Percentiles rank a stretch among this genome's conserved stretches.
Evolutionary conservation across 92 coral and sea anemone genomes (phyloP).

Genomic region (Bergia puertoricense): DNA sequence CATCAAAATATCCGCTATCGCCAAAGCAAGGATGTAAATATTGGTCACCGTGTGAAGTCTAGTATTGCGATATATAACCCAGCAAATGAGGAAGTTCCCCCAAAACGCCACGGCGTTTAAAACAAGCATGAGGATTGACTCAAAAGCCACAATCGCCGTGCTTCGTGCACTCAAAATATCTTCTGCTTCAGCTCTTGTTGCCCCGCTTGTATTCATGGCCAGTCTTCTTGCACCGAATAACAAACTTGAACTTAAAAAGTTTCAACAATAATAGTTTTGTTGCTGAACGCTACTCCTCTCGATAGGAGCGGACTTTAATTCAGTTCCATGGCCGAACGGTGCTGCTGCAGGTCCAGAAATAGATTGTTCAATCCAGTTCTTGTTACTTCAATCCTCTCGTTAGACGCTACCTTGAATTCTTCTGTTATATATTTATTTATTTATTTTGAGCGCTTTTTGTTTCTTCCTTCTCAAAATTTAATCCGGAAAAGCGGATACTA

Average conservation of each 20-base stretch:
- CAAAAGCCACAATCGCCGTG: not conserved
- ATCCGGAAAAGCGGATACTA: not conserved
- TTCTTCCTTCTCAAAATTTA: not conserved
- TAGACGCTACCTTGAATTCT: not conserved
- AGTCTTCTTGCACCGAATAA: not conserved
- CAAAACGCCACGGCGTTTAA: not conserved
- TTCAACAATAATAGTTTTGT: not conserved
- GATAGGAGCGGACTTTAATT: not conserved
- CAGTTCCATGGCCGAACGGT: too few species aligned
- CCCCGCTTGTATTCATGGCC: not conserved
- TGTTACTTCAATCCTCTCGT: not conserved
- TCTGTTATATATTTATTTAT: not conserved
- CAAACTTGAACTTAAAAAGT: not conserved
- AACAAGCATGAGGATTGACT: not conserved
- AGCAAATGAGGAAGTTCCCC: conserved; percentile 26
- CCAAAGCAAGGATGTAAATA: conserved; percentile 27
- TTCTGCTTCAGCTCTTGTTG: not conserved
- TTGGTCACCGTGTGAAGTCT: conserved; percentile 31
- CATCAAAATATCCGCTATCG: conserved; percentile 12
- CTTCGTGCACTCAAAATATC: conserved; percentile 29
- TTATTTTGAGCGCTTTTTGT: too few species aligned
- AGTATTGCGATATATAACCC: conserved; percentile 25
- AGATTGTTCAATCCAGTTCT: not conserved
- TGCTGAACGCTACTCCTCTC: not conserved
- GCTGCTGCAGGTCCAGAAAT: too few species aligned